Base-by-base conservation (phyloP, 30 jellyfish, hydroid and myxozoan genomes). In the Aurelia sp. region DNA sequence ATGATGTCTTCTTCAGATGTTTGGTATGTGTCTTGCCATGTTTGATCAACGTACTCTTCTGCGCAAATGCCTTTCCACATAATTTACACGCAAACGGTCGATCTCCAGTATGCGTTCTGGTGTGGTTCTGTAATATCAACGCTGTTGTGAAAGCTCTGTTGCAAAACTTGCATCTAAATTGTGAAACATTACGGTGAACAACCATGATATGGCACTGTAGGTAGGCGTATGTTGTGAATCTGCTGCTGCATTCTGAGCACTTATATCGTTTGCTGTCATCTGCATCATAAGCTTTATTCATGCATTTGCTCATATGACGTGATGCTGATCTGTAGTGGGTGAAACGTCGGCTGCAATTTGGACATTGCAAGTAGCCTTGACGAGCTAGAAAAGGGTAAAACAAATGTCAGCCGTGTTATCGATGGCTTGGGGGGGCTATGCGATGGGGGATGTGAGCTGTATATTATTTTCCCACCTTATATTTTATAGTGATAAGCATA, bases 91-190 rank as follows among this genome's bases (percentile, higher is more conserved):
- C 66, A 50, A 84, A 84, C 16, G 88, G 93, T 53, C 85, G 77
- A n/a, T 72, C 93, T 7, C 93, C 93, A 6, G 93, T 84, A 51
- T 84, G 93, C 67, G 88, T 84, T 22, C 93, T 61, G 20, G 64
- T 53, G 33, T 84, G 93, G 76, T 84, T 84, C 61, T 70, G 76
- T 35, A 84, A 67, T 3, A 84, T 73, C 35, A 62, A 22, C 8
- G 93, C 84, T 33, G 93, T 84, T 7, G 88, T 84, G 93, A 84
- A 72, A 5, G 76, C 93, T 63, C 74, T 69, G 44, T 40, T 18
- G 68, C 92, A 83, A 69, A 68, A 83, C 73, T 69, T 78, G 80
- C 92, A 83, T 74, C 80, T 53, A 74, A 68, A 71, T 19, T 41
- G 85, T 11, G 92, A 60, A 8, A 60, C 79, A 13, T 82, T 82